phyloP scores from a whole-genome alignment of 2,113 vertebrate genomes.

The Seriola rivoliana region DNA sequence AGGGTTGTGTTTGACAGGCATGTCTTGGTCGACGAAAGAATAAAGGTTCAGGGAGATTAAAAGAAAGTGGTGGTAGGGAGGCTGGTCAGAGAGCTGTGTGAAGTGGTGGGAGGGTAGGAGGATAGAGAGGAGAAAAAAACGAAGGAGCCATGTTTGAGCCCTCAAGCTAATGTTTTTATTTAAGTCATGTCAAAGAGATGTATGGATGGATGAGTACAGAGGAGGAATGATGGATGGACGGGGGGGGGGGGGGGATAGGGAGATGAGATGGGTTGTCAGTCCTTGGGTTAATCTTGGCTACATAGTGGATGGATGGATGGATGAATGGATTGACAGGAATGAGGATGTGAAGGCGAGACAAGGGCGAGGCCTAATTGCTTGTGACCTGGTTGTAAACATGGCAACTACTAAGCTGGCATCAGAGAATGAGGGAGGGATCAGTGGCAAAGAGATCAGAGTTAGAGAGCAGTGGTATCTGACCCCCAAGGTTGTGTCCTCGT shows the following conservation, averaged over 20 bases:
- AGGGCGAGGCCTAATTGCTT: constrained; percentile 61
- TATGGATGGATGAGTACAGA: constrained; percentile 25
- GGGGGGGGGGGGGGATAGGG: not conserved
- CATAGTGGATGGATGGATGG: constrained; percentile 27
- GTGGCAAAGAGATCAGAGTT: constrained; percentile 31
- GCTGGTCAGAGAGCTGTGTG: constrained; percentile 1
- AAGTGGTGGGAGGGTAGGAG: constrained; percentile 4
- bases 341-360: constrained; percentile 48
- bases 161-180: constrained; percentile 43
- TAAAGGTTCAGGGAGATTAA: constrained; percentile 11
- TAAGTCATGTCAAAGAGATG: constrained; percentile 34
- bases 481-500: constrained; percentile 61
- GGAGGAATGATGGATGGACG: constrained; percentile 44
- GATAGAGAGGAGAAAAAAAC: constrained; percentile 12
- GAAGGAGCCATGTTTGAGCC: constrained; percentile 23
- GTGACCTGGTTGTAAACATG: constrained; percentile 66
- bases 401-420: constrained; percentile 30
- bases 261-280: constrained; percentile 51
- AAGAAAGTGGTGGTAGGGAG: not conserved
- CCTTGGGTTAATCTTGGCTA: constrained; percentile 55
- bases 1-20: not conserved
- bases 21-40: constrained; percentile 1
- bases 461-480: constrained; percentile 43
- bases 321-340: constrained; percentile 43
- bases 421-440: constrained; percentile 43